phyloP scores from a whole-genome alignment of 2,888 invertebrate species.

The Oligia fasciuncula region DNA sequence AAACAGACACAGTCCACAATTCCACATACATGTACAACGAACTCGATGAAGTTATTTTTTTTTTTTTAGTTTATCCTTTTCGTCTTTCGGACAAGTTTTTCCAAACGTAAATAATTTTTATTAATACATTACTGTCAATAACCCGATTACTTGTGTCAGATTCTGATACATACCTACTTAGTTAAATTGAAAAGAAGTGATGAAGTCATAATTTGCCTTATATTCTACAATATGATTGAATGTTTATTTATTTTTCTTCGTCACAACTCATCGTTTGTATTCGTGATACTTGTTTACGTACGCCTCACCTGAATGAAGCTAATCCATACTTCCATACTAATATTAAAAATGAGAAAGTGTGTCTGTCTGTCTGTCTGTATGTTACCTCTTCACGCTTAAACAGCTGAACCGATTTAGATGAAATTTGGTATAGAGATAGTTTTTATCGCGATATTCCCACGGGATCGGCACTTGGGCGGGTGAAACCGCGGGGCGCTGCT shows the following conservation, averaged over 20 bases:
- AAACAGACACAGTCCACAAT: neutral
- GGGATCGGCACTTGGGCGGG: too few relatives aligned
- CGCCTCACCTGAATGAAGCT: constrained; percentile 9
- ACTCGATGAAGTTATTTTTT: constrained; percentile 39
- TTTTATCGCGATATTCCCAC: too few relatives aligned
- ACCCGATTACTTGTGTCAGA: constrained; percentile 40
- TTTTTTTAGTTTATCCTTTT: constrained; percentile 35
- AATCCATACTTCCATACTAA: too few relatives aligned
- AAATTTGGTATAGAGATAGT: too few relatives aligned
- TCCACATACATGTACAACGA: neutral
- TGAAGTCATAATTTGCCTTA: constrained; percentile 44
- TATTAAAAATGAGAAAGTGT: too few relatives aligned
- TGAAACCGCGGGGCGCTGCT: neutral
- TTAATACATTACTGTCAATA: constrained; percentile 51
- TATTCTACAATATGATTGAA: constrained; percentile 45
- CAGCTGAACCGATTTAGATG: too few relatives aligned
- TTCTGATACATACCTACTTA: constrained; percentile 20
- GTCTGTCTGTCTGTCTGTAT: too few relatives aligned
- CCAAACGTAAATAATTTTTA: constrained; percentile 43
- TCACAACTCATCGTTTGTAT: constrained; percentile 52
- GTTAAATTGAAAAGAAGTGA: constrained; percentile 37
- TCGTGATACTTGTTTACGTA: constrained; percentile 52
- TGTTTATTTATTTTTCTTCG: constrained; percentile 61
- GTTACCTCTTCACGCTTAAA: too few relatives aligned
- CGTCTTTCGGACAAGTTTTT: constrained; percentile 26